Conservation (phyloP, 2,888 invertebrate genomes). For the Synanthedon tipuliformis region DNA sequence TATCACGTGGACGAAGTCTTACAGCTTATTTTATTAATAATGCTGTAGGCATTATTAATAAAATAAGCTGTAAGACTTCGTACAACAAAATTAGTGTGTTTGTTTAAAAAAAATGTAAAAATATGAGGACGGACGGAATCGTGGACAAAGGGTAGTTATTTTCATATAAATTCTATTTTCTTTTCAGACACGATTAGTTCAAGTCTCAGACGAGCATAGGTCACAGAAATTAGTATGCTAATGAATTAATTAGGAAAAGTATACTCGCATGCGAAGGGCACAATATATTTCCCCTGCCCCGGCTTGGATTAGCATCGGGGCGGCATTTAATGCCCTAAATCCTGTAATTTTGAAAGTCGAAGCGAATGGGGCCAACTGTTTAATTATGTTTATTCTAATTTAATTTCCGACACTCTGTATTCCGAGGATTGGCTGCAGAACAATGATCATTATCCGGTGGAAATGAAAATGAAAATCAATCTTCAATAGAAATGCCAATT, state of each 20-base stretch:
- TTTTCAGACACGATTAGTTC: no score
- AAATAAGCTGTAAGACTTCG: no score
- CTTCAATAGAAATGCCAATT: no score
- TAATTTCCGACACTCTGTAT: conserved; percentile 41
- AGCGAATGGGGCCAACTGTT: conserved; percentile 42
- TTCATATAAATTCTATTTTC: no score
- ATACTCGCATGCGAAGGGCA: conserved; percentile 15
- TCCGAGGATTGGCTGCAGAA: conserved; percentile 17
- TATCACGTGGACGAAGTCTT: no score
- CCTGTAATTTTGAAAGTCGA: conserved; percentile 43
- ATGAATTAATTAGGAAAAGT: conserved; percentile 39
- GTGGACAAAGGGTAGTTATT: no score
- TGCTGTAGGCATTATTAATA: no score
- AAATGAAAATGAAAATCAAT: not conserved
- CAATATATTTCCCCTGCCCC: conserved; percentile 26
- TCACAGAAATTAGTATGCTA: conserved; percentile 30
- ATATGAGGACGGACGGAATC: no score
- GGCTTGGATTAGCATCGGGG: conserved; percentile 36
- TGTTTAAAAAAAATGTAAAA: no score
- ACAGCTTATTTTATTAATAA: no score
- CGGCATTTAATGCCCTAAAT: conserved; percentile 35
- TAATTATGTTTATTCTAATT: conserved; percentile 60
- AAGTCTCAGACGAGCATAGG: conserved; percentile 6
- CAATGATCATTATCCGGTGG: not conserved
- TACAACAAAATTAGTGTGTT: no score